Percentiles rank a stretch among this genome's conserved stretches.
phyloP scores from a whole-genome alignment of 2,797 vertebrate genomes.

The Propithecus deckenii region DNA sequence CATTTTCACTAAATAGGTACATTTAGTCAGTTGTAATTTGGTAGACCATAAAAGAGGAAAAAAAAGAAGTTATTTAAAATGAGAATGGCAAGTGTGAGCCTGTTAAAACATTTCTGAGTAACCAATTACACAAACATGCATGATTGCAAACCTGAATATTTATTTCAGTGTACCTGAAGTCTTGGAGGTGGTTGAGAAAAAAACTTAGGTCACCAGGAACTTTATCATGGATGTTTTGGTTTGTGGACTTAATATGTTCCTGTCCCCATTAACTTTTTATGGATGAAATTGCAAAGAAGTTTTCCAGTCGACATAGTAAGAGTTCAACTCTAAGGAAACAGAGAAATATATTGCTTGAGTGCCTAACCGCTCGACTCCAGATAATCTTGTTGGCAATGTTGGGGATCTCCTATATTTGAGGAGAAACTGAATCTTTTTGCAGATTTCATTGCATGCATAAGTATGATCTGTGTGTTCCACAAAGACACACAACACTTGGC shows the following conservation, averaged over 20 bases:
- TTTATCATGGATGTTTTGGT: not conserved
- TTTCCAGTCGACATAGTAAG: not conserved
- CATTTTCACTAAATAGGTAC: constrained; percentile 85
- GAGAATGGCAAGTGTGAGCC: constrained; percentile 72
- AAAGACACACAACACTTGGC: not conserved
- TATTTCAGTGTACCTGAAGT: constrained; percentile 44
- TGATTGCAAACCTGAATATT: constrained; percentile 65
- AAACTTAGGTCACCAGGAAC: constrained; percentile 34
- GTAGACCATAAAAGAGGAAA: constrained; percentile 80
- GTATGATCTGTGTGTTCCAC: not conserved
- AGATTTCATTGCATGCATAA: not conserved
- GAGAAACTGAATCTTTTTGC: not conserved
- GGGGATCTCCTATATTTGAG: not conserved
- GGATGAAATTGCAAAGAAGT: not conserved
- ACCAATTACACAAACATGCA: constrained; percentile 5
- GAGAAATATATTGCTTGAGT: not conserved
- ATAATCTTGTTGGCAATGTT: not conserved
- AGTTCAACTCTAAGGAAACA: not conserved
- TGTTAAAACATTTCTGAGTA: constrained; percentile 69
- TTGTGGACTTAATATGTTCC: not conserved
- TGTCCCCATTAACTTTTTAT: not conserved
- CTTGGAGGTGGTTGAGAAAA: constrained; percentile 62
- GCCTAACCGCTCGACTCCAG: not conserved
- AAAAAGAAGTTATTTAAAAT: constrained; percentile 77
- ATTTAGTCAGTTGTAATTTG: constrained; percentile 85